These are phyloP conservation scores for Amblyjoppa proteus DNA, from an alignment of 2,888 invertebrate species.

Conservation along the genomic window DNA sequence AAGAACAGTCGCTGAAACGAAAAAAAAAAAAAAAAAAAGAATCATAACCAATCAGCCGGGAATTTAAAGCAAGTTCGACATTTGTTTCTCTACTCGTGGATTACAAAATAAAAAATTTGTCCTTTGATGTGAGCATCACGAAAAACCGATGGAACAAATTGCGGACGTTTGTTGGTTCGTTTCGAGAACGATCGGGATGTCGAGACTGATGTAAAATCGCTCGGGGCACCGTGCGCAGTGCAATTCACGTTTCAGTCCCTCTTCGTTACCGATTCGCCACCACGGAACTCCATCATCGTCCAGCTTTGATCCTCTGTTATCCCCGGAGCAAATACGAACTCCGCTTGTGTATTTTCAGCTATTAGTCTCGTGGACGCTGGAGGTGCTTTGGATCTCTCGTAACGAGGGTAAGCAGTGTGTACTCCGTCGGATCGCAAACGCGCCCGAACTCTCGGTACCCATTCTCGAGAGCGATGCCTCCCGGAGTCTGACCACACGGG, in stretches of 20 bases:
- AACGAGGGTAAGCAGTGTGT: neutral
- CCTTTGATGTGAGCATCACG: neutral
- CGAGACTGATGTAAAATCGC: slow-evolving; percentile 18
- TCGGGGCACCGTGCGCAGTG: slow-evolving; percentile 6
- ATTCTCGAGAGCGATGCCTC: neutral
- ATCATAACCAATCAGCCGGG: neutral
- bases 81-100: neutral
- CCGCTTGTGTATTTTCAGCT: slow-evolving; percentile 10
- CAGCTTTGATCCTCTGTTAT: slow-evolving; percentile 34
- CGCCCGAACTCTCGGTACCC: neutral
- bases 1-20: neutral
- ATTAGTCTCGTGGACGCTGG: slow-evolving; percentile 4
- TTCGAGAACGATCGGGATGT: neutral
- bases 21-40: slow-evolving; percentile 2
- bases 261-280: slow-evolving; percentile 4
- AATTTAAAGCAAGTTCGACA: neutral
- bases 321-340: slow-evolving; percentile 41
- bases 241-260: slow-evolving; percentile 10
- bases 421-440: neutral
- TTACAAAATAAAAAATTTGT: neutral
- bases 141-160: neutral
- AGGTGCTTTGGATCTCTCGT: slow-evolving; percentile 28
- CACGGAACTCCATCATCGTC: slow-evolving; percentile 13
- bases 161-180: neutral
- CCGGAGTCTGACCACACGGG: neutral